Base-by-base conservation (phyloP, 2,888 invertebrate genomes). In the Lingula anatina region DNA sequence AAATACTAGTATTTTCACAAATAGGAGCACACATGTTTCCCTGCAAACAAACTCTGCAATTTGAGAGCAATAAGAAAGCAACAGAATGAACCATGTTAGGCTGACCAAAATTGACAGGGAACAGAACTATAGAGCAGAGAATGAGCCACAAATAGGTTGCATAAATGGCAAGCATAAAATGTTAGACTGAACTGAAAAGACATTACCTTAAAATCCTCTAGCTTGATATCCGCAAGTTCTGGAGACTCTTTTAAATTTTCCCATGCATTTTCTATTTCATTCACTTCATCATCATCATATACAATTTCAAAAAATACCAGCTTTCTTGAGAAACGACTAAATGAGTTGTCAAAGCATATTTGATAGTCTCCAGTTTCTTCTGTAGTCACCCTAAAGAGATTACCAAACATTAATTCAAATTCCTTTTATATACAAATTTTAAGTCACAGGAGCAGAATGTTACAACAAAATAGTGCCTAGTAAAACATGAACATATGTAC, bases 311-410 rank as follows among this genome's bases (percentile, higher is more conserved):
- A 89, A 74, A 88, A 90, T 0, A 91, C 86, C 0, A 88, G 86
- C 72, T 93, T 93, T 15, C 83, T 79, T 57, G 88, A 88, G 66
- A 88, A 89, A n/a, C 84, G 78, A 71, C 89, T 90, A 73, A 87
- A 88, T 0, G 84, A 85, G 73, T 93, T 93, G 71, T 92, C 92
- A 65, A 92, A 90, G 67, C 93, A 93, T 65, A 92, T 83, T 54
- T 85, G 83, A 71, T 88, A 90, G 69, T 89, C 89, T 0, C 91
- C 92, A 5, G 82, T 79, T 21, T 60, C 52, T 18, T 62, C 55
- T 2, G 83, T 82, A 1, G 83, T 82, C 56, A 84, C 78, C 3
- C 79, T 79, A 61, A n/a, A 65, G 62, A 50, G 47, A 44, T 12
- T 31, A 31, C 15, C 15, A 12, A 31, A 31, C 9, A 31, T 31